These are phyloP conservation scores for Eira barbara DNA, from an alignment of 2,113 vertebrate genomes.

Conservation along the genomic window DNA sequence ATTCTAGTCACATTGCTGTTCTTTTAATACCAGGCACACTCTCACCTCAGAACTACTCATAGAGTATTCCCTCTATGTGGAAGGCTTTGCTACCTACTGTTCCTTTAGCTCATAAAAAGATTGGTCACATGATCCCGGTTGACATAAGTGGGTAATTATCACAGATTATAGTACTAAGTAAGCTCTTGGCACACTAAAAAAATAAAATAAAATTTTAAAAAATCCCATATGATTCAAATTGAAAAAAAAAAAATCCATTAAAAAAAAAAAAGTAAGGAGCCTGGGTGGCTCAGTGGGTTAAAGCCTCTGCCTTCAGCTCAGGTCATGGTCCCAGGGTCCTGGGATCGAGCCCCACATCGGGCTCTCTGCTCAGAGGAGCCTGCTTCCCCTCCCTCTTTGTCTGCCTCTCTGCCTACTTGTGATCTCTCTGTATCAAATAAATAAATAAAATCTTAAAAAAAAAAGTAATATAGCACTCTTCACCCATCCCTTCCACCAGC, in stretches of 20 bases:
- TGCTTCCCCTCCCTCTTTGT: too few species aligned
- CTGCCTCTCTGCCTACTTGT: too few species aligned
- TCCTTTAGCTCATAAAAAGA: conserved; percentile 78
- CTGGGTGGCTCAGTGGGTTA: too few species aligned
- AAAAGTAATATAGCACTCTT: neutral
- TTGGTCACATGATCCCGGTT: conserved; percentile 68
- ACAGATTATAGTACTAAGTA: conserved; percentile 59
- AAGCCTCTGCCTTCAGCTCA: too few species aligned
- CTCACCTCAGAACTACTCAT: neutral
- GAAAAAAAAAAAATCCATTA: too few species aligned
- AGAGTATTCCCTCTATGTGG: neutral
- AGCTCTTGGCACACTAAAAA: neutral
- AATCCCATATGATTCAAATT: neutral
- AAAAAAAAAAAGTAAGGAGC: too few species aligned
- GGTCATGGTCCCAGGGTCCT: too few species aligned
- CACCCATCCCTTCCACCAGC: neutral
- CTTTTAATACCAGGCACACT: neutral
- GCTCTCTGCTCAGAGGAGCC: too few species aligned
- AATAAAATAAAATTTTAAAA: neutral
- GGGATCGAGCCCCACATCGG: too few species aligned
- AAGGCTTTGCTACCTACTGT: neutral
- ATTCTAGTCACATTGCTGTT: neutral
- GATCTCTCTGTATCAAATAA: too few species aligned
- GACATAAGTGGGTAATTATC: conserved; percentile 80
- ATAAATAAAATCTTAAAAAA: too few species aligned